phyloP scores from a whole-genome alignment of 1,140 invertebrate genomes.

The Ceratosolen solmsi region DNA sequence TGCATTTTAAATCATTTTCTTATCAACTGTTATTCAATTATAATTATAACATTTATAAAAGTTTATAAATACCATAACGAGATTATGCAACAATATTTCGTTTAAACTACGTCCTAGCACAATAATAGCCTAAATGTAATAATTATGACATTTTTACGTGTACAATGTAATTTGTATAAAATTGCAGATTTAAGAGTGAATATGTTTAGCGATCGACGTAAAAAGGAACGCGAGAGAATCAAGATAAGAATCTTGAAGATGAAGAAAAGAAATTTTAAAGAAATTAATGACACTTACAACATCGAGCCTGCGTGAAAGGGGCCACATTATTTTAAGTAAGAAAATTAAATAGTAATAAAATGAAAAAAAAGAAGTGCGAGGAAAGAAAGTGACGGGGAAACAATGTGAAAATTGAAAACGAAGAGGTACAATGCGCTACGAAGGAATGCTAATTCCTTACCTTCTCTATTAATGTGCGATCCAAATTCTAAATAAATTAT shows the following conservation, averaged over 20 bases:
- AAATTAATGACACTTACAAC: slow-evolving; percentile 55
- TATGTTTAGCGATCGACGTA: background rate
- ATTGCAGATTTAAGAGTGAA: background rate
- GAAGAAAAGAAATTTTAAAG: no score
- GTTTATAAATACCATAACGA: no score
- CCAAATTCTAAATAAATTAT: slow-evolving; percentile 71
- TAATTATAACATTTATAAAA: no score
- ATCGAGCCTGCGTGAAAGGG: slow-evolving; percentile 70
- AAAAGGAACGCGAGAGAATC: background rate
- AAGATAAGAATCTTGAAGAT: no score
- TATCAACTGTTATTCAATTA: no score
- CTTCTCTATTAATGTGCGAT: slow-evolving; percentile 55
- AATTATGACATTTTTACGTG: background rate
- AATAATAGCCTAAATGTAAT: no score
- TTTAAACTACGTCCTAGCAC: no score
- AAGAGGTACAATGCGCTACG: background rate
- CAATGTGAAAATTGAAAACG: background rate
- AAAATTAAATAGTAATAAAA: slow-evolving; percentile 56
- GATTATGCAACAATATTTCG: no score
- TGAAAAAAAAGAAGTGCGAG: slow-evolving; percentile 51
- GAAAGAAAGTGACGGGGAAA: background rate
- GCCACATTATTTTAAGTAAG: slow-evolving; percentile 70
- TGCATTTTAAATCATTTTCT: no score
- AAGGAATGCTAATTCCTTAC: background rate
- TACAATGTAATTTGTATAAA: background rate